phyloP scores from a whole-genome alignment of 2,888 invertebrate genomes.

The Tineola bisselliella region DNA sequence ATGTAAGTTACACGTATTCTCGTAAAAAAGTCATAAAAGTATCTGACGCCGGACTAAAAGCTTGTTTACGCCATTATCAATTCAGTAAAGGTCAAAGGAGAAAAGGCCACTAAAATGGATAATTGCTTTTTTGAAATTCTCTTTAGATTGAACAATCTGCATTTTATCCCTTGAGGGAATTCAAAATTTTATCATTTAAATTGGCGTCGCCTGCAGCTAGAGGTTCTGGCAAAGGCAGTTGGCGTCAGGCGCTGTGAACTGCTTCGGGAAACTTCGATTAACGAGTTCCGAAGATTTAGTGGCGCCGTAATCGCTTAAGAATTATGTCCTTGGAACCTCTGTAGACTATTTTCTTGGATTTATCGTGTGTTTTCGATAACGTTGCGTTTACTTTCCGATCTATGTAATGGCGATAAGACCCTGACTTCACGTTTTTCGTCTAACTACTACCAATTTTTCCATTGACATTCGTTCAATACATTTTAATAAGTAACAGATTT shows the following conservation, averaged over 20 bases:
- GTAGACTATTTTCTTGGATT: conserved; percentile 31
- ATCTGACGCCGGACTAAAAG: neutral
- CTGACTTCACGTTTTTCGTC: neutral
- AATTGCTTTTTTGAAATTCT: conserved; percentile 25
- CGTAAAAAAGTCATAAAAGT: neutral
- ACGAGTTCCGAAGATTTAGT: conserved; percentile 62
- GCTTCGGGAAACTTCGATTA: conserved; percentile 60
- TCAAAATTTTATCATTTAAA: conserved; percentile 62
- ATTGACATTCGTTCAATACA: neutral
- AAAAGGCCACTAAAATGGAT: conserved; percentile 1
- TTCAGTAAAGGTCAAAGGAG: conserved; percentile 11
- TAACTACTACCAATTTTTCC: neutral
- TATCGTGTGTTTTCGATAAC: conserved; percentile 16
- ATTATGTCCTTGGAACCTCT: conserved; percentile 42
- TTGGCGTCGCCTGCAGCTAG: conserved; percentile 42
- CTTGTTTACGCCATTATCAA: conserved; percentile 8
- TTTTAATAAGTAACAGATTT: neutral
- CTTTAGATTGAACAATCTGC: conserved; percentile 41
- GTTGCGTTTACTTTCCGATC: conserved; percentile 11
- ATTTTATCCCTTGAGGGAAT: conserved; percentile 51
- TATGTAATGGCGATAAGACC: conserved; percentile 10
- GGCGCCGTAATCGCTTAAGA: conserved; percentile 50
- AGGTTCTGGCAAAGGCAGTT: conserved; percentile 56
- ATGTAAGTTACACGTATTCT: too few relatives aligned
- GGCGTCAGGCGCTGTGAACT: conserved; percentile 49